A percentile compares a stretch with the other conserved stretches of the same genome.
Evolutionary conservation across 2,113 vertebrate genomes (phyloP).

Genomic region (Steatornis caripensis): DNA sequence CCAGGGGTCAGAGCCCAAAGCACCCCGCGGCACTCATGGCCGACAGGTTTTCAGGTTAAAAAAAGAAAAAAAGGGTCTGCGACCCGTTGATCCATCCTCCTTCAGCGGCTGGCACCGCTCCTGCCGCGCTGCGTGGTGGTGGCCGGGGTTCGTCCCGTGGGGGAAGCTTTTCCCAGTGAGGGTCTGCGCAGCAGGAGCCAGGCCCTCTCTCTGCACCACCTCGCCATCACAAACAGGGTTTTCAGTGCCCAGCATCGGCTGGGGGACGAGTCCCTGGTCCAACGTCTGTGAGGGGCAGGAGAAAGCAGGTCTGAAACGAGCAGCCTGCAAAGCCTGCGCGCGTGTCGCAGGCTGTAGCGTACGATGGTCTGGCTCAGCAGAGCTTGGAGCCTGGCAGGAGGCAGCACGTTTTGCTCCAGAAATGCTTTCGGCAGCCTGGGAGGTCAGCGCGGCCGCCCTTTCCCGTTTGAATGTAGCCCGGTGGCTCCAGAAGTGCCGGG

Average conservation of each 20-base stretch:
- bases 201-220: not conserved
- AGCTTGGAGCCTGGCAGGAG: not conserved
- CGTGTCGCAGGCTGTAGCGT: accelerated
- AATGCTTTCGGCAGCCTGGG: not conserved
- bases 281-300: not conserved
- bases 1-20: not conserved
- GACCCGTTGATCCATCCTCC: not conserved
- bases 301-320: not conserved
- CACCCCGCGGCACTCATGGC: not conserved
- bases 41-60: not conserved
- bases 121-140: accelerated
- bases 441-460: not conserved
- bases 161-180: not conserved
- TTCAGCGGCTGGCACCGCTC: not conserved
- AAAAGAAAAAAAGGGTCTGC: no score
- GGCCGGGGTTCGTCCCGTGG: accelerated
- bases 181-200: not conserved
- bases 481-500: not conserved
- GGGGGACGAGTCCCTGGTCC: not conserved
- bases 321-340: accelerated
- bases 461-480: not conserved
- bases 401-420: not conserved
- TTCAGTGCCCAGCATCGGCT: not conserved
- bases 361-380: accelerated
- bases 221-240: not conserved